Base-by-base conservation (phyloP, 2,113 vertebrate genomes). In the Lasiurus cinereus region DNA sequence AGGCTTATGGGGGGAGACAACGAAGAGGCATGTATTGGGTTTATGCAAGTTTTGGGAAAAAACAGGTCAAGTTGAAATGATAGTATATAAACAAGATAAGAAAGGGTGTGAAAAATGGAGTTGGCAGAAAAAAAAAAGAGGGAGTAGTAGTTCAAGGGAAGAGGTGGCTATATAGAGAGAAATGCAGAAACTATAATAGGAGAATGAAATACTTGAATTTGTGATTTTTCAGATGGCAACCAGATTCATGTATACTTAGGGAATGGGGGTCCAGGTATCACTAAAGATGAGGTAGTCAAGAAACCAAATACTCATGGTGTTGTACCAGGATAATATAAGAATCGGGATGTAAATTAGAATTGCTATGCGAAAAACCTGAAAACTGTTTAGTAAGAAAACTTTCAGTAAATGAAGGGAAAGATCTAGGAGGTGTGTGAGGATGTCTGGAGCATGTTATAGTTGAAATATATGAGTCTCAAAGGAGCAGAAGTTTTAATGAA, bases 21-120 rank as follows among this genome's bases (percentile, higher is more conserved):
- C 27, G 8, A 46, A 43, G 59, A 80, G 18, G 39, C 21, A 4
- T 19, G 21, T 39, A 31, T 46, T 87, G 31, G 7, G 13, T 54
- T 89, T 9, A 33, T 70, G n/a, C 14, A 62, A 36, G 6, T 76
- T 50, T 88, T 78, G 89, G 50, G 8, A 80, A 91, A 54, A 43
- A 79, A 46, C 86, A 93, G 31, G 3, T 69, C 33, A 29, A 67
- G 31, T 74, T 83, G 52, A 88, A 74, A 93, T 83, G 48, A 79
- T 52, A 29, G 48, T 10, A 36, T 16, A 36, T 46, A 73, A 94
- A 10, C 8, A 59, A 54, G 52, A 66, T 21, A 54, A 82, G 15
- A 50, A 56, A 39, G 39, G 72, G 14, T 52, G 29, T 80, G 29
- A 69, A 86, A 86, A 67, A 13, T 3, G 6, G 39, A 73, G 9